Evolutionary conservation across 2,797 vertebrate genomes (phyloP).

Genomic region (Platalea minor): DNA sequence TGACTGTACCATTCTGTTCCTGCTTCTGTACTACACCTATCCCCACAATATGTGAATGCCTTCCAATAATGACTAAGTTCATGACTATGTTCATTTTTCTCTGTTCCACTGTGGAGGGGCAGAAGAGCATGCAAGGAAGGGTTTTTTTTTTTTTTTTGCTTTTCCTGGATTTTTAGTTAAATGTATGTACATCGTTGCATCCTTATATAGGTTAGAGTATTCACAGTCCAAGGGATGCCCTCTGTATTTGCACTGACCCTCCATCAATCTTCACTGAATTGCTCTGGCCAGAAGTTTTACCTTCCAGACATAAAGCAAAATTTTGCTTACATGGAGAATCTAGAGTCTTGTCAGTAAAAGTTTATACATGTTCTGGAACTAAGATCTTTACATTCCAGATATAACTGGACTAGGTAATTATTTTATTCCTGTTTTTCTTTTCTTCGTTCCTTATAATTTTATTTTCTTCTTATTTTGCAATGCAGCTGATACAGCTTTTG

Average conservation of each 20-base stretch:
- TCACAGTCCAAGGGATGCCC: neutral
- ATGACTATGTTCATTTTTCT: neutral
- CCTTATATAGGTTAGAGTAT: neutral
- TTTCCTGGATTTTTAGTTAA: neutral
- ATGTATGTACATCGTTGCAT: fast-evolving
- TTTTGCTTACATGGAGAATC: neutral
- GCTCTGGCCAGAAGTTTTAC: neutral
- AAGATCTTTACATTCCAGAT: neutral
- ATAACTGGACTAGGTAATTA: neutral
- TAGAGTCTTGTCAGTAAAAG: neutral
- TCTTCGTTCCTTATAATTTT: neutral
- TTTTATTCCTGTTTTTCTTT: neutral
- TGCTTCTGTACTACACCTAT: neutral
- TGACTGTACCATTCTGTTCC: neutral
- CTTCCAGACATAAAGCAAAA: neutral
- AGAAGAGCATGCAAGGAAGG: neutral
- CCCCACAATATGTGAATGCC: neutral
- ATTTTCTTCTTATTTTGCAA: neutral
- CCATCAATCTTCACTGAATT: neutral
- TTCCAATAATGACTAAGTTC: neutral
- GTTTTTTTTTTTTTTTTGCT: neutral
- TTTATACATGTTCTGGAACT: neutral
- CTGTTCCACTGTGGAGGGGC: neutral
- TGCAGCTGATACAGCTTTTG: neutral
- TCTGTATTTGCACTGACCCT: neutral